Evolutionary conservation across 1,140 invertebrate species (phyloP), one percentile per base, ranked within the genome.

Genomic region (Calephelis nemesis): DNA sequence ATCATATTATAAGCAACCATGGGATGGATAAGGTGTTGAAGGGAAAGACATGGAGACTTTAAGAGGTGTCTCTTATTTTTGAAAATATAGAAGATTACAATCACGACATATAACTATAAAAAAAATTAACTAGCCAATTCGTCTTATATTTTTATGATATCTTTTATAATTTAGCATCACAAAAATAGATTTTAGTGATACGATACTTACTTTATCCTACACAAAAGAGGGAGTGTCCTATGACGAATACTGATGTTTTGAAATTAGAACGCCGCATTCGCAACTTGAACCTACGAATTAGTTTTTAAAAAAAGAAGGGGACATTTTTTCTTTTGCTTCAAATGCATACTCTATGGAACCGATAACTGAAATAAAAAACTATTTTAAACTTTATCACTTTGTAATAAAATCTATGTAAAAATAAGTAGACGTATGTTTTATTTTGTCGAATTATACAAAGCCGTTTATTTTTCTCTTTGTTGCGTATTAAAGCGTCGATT

Each of bases 381-480:
- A 75, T 54, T 70, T 49, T 79, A 42, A 64, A 70, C 79, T 73
- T 75, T 81, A 77, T 65, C 4, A 0, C 19, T 11, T 60, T 15
- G 49, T 3, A 62, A 69, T 77, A 76, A 67, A 52, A 58, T 62
- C 69, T 45, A 15, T n/a, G 42, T 67, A 7, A 7, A 47, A 40
- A 64, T 64, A 63, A 67, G 9, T 19, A 30, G 8, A 15, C 5
- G 63, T 63, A 62, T 60, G 63, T 68, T 47, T 67, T 54, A 62
- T 54, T 62, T 83, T 84, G 83, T 78, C 68, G 73, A 78, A 78
- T 86, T 83, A 84, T 77, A 89, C 82, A 89, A 91, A 90, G 86
- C 84, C 85, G 88, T 91, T 90, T 91, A 91, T 91, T 88, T 88
- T 88, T 88, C 82, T 82, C 79, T 88, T 91, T 90, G 88, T 91